phyloP scores from a whole-genome alignment of 1,140 invertebrate genomes.

The Drosophila nigromelanica region DNA sequence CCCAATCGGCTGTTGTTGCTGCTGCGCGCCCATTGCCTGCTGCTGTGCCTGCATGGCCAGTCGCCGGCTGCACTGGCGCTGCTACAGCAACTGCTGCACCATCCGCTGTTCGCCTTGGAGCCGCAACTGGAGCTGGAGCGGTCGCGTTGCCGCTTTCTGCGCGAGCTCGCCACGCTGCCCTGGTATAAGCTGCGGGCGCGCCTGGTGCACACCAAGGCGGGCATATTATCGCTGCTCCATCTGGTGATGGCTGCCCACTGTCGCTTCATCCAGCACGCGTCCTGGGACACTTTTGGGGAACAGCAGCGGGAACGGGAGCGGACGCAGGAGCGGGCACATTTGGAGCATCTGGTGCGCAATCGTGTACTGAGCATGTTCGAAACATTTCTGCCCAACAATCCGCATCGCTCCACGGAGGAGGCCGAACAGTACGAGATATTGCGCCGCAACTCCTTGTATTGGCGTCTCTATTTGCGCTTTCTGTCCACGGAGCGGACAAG shows the following conservation, averaged over 20 bases:
- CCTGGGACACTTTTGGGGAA: background rate
- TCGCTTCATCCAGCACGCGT: constrained; percentile 36
- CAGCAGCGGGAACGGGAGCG: background rate
- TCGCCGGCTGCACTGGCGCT: constrained; percentile 66
- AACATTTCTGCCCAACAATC: constrained; percentile 54
- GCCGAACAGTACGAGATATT: constrained; percentile 42
- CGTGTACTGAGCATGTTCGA: constrained; percentile 75
- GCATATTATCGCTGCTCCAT: constrained; percentile 62
- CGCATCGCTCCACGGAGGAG: constrained; percentile 37
- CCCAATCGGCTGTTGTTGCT: constrained; percentile 33
- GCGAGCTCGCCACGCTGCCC: constrained; percentile 70
- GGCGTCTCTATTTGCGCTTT: constrained; percentile 73
- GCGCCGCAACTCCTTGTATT: constrained; percentile 75
- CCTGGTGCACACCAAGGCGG: constrained; percentile 49
- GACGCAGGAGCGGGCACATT: background rate
- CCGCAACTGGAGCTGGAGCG: background rate
- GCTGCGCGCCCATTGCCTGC: constrained; percentile 24
- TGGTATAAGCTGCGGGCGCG: constrained; percentile 63
- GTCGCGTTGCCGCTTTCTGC: constrained; percentile 61
- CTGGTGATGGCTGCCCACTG: constrained; percentile 55
- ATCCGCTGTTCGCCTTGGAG: constrained; percentile 21
- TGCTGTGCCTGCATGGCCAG: constrained; percentile 76
- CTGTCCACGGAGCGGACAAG: constrained; percentile 57
- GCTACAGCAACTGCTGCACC: constrained; percentile 72
- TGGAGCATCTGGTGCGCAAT: constrained; percentile 49